These are phyloP conservation scores for Drosophila percnosoma DNA, from an alignment of 2,888 invertebrate species.

Conservation along the genomic window DNA sequence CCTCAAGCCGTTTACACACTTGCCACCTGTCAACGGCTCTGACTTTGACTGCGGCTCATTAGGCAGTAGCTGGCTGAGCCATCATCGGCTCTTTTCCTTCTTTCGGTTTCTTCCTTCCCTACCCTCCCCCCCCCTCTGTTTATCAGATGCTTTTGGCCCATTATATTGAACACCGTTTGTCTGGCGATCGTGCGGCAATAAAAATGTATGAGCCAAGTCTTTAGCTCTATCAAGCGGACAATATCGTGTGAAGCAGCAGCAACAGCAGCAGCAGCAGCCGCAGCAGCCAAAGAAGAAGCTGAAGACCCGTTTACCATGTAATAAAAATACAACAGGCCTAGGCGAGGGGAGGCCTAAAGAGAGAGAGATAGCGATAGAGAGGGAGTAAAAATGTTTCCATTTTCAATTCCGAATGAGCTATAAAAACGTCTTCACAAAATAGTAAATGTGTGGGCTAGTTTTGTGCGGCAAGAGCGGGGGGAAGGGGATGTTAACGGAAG, in stretches of 20 bases:
- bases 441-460: not conserved
- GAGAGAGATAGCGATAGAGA: not conserved
- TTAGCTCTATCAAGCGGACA: slow-evolving; percentile 67
- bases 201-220: slow-evolving; percentile 74
- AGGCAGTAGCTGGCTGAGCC: slow-evolving; percentile 41
- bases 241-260: slow-evolving; percentile 78
- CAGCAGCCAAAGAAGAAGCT: slow-evolving; percentile 27
- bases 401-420: slow-evolving; percentile 52
- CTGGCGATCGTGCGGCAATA: slow-evolving; percentile 76
- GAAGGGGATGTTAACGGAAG: slow-evolving; percentile 50
- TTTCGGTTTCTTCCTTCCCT: not conserved
- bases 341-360: not conserved
- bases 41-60: slow-evolving; percentile 42
- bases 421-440: slow-evolving; percentile 21
- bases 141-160: slow-evolving; percentile 44
- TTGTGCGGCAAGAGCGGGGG: not conserved
- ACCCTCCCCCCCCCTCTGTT: not conserved
- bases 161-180: slow-evolving; percentile 77
- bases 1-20: slow-evolving; percentile 30
- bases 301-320: slow-evolving; percentile 55
- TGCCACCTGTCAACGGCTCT: slow-evolving; percentile 51
- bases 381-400: slow-evolving; percentile 53
- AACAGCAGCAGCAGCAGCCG: slow-evolving; percentile 51
- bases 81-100: slow-evolving; percentile 17
- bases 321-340: slow-evolving; percentile 45